Percentiles rank a stretch among this genome's conserved stretches.
phyloP scores from a whole-genome alignment of 2,113 vertebrate genomes.

The Oenanthe oenanthe region DNA sequence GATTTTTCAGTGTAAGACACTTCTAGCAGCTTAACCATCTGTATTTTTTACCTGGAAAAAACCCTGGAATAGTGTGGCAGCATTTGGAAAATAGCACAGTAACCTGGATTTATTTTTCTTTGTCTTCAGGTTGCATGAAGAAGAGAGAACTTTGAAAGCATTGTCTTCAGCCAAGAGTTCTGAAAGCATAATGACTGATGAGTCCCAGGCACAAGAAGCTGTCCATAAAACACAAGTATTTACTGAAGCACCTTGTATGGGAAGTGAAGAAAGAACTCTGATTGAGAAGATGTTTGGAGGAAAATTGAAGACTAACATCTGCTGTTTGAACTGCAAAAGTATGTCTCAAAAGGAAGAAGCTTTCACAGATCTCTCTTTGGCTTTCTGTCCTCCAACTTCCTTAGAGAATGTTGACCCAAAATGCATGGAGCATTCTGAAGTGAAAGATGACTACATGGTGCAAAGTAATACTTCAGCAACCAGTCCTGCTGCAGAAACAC shows the following conservation, averaged over 20 bases:
- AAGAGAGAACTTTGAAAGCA: slow-evolving; percentile 88
- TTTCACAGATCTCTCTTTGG: slow-evolving; percentile 94
- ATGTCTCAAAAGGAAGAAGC: slow-evolving; percentile 95
- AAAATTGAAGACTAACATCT: slow-evolving; percentile 88
- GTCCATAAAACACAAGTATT: slow-evolving; percentile 43
- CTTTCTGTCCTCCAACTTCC: slow-evolving; percentile 88
- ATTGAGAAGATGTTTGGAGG: slow-evolving; percentile 95
- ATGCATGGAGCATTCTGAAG: slow-evolving; percentile 11
- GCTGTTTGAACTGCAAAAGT: slow-evolving; percentile 90
- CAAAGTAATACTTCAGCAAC: background rate
- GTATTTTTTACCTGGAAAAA: background rate
- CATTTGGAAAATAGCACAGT: background rate
- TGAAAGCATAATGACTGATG: slow-evolving; percentile 41
- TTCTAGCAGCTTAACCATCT: background rate
- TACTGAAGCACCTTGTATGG: slow-evolving; percentile 37
- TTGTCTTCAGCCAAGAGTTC: slow-evolving; percentile 64
- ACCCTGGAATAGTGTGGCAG: background rate
- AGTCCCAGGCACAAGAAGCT: slow-evolving; percentile 50
- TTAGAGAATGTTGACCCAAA: slow-evolving; percentile 55
- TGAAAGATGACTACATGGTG: slow-evolving; percentile 47
- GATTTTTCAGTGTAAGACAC: background rate
- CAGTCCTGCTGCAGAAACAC: slow-evolving; percentile 25
- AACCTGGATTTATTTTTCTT: background rate
- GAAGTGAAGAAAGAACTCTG: slow-evolving; percentile 79
- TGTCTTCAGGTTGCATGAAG: slow-evolving; percentile 89